Base-by-base conservation (phyloP, 2,113 vertebrate species). In the Procavia capensis region DNA sequence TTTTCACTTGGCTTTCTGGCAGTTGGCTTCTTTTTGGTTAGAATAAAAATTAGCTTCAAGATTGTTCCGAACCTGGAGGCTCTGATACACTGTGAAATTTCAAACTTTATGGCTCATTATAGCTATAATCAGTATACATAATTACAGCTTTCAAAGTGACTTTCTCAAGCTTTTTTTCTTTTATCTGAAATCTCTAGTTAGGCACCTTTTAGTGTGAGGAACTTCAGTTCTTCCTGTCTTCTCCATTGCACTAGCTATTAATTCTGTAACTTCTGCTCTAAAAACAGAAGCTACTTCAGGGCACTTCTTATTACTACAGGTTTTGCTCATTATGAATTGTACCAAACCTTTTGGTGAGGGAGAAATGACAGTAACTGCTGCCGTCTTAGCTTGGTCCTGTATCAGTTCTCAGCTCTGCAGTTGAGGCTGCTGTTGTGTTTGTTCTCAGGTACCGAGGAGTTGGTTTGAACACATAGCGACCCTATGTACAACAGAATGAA, bases 81-180 rank as follows among this genome's bases (percentile, higher is more conserved):
- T 95, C 84, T 95, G 68, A 74, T 31, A 78, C 50, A 80, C 41
- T 87, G 64, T 88, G 72, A 95, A 95, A 92, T 92, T 88, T 66
- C 39, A 78, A 76, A 75, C 47, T 93, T 87, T 89, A 84, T 93
- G 94, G 78, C 24, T 94, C 66, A 94, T 94, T 90, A 68, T 90
- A 78, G 8, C 45, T 85, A 1, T 79, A 91, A 91, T 91, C 79
- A 93, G 45, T 24, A 81, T 88, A 64, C 19, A 11, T 70, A 87
- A 97, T 95, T 96, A 87, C 9, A 95, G 63, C 19, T 68, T 91
- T 83, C 36, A 34, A 89, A 90, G 90, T 95, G 87, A 94, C 31
- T 93, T 85, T 91, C 43, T 93, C 76, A 87, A 54, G 50, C 14
- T 70, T 84, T 96, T 89, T 80, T 75, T 22, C 66, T 85, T 89